phyloP scores from a whole-genome alignment of 2,888 invertebrate species.

The Acanthosepion esculentum region DNA sequence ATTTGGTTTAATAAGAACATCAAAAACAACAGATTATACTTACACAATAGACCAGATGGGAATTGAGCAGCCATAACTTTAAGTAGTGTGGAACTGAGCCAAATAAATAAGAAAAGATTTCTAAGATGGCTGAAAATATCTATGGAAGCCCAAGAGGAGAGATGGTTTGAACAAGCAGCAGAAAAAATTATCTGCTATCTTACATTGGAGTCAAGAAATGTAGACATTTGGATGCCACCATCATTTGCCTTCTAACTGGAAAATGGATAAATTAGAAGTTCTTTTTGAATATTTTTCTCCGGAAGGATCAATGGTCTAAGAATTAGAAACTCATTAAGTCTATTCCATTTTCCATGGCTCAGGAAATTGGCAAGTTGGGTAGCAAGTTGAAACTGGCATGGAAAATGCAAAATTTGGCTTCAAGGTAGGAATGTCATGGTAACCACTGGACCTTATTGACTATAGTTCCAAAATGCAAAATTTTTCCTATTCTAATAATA shows the following conservation, averaged over 20 bases:
- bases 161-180: conserved; percentile 1
- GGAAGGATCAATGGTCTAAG: background rate
- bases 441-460: background rate
- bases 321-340: background rate
- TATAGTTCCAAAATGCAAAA: no score
- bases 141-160: background rate
- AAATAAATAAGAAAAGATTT: background rate
- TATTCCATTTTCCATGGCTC: background rate
- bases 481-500: background rate
- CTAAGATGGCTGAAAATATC: background rate
- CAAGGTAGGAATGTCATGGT: background rate
- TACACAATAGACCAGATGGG: background rate
- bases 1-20: no score
- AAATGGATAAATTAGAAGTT: background rate
- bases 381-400: background rate
- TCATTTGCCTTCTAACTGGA: background rate
- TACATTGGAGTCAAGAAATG: background rate
- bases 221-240: background rate
- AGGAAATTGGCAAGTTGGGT: background rate
- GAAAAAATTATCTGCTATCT: background rate
- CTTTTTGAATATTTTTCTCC: background rate
- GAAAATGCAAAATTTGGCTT: conserved; percentile 6
- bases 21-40: background rate
- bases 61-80: background rate
- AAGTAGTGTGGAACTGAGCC: background rate